Base-by-base conservation (phyloP, 1,140 invertebrate species). In the Harpegnathos saltator region DNA sequence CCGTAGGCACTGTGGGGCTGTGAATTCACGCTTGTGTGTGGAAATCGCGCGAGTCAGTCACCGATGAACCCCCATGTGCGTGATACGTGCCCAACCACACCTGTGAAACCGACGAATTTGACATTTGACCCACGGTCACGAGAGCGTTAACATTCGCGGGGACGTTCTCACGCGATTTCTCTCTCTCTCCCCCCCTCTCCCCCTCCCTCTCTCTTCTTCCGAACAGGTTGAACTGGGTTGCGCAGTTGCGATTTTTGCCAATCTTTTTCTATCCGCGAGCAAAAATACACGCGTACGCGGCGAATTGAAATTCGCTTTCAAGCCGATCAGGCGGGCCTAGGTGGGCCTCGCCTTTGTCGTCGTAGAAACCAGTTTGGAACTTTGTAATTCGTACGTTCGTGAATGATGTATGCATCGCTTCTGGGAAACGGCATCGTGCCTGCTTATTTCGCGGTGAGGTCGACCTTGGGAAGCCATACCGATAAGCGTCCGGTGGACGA, bases 21-120 rank as follows among this genome's bases (percentile, higher is more conserved):
- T 71, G 58, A 85, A 88, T 88, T 88, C 82, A 61, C 83, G 83
- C 69, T 85, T 56, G n/a, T n/a, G n/a, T n/a, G n/a, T n/a, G 66
- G 58, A 66, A 88, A 82, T 88, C 66, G 87, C 62, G 69, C 44
- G 72, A n/a, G 58, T 50, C 29, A 29, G 73, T 66, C 61, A 56
- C 59, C 62, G 26, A 63, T 48, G 48, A 17, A 17, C 7, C 38
- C 9, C 1, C 19, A 62, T 24, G 19, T 22, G n/a, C 24, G 62
- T 82, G 66, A 81, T 66, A 33, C 1, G 38, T 4, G 19, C 14
- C n/a, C 15, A 11, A 78, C 54, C 83, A 75, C 86, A 69, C 85
- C 63, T 17, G 58, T 65, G 52, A 61, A 62, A 44, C 22, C 29
- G n/a, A 44, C 24, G 48, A 61, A 73, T 62, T 38, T 61, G 48